phyloP scores from a whole-genome alignment of 1,140 invertebrate genomes.

The Micrasema minimum region DNA sequence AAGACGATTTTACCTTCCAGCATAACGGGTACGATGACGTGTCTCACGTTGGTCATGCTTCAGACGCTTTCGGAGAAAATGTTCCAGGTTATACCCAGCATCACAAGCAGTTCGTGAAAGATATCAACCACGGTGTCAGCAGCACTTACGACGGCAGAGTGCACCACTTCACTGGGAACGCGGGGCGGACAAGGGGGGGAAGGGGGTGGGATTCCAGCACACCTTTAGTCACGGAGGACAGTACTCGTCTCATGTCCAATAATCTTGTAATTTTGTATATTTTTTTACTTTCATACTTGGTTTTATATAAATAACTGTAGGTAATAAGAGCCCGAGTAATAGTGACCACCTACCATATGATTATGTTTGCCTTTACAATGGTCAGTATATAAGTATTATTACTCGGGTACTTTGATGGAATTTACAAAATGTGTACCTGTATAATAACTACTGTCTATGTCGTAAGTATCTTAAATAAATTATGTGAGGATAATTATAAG shows the following conservation, averaged over 20 bases:
- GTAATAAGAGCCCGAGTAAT: no score
- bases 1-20: conserved; percentile 12
- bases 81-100: conserved; percentile 40
- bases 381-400: no score
- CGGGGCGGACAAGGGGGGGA: conserved; percentile 18
- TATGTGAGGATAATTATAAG: no score
- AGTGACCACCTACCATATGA: no score
- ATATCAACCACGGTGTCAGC: conserved; percentile 36
- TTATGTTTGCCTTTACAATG: no score
- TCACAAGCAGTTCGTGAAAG: conserved; percentile 43
- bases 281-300: no score
- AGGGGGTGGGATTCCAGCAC: conserved; percentile 21
- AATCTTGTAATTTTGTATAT: no score
- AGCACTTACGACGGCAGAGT: conserved; percentile 31
- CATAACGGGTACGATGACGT: background rate
- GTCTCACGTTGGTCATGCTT: conserved; percentile 17
- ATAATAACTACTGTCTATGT: no score
- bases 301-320: no score
- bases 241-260: no score
- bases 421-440: conserved; percentile 27
- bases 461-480: no score
- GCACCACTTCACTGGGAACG: conserved; percentile 6
- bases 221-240: conserved; percentile 31
- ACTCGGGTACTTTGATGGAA: conserved; percentile 8
- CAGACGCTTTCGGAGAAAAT: conserved; percentile 42